These are phyloP conservation scores for Paramacrobiotus metropolitanus DNA, from an alignment of 1,140 invertebrate genomes.

Conservation along the genomic window DNA sequence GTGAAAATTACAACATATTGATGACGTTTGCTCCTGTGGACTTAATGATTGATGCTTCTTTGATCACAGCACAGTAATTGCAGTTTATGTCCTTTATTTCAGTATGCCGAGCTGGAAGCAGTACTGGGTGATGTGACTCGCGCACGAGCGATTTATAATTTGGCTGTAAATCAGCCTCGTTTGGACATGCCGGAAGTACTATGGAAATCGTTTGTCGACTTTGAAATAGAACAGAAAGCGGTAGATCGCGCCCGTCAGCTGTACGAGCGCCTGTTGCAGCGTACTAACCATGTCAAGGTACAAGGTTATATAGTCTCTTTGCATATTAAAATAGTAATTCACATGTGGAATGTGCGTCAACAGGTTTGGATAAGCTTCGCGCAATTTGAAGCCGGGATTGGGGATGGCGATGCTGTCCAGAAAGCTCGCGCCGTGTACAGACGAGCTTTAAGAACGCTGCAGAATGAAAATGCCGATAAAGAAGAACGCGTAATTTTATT, in stretches of 20 bases:
- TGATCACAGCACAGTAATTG: too few species aligned
- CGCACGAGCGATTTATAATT: constrained; percentile 75
- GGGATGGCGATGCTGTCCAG: constrained; percentile 28
- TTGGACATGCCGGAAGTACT: constrained; percentile 96
- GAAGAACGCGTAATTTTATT: constrained; percentile 73
- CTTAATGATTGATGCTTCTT: too few species aligned
- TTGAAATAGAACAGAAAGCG: constrained; percentile 83
- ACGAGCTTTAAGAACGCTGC: constrained; percentile 52
- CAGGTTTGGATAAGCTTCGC: constrained; percentile 90
- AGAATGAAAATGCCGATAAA: constrained; percentile 37
- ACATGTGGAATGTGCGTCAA: too few species aligned
- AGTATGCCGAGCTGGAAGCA: constrained; percentile 92
- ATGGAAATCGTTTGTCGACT: constrained; percentile 98
- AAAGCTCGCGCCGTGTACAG: constrained; percentile 62
- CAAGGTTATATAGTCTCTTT: too few species aligned
- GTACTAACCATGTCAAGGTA: constrained; percentile 90
- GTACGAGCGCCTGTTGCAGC: constrained; percentile 74
- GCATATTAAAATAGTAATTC: too few species aligned
- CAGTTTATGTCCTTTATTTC: constrained; percentile 14
- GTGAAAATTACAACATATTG: too few species aligned
- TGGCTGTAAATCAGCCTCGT: constrained; percentile 64
- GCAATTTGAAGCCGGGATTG: constrained; percentile 64
- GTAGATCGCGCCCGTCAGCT: constrained; percentile 60
- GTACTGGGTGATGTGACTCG: constrained; percentile 74
- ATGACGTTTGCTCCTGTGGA: too few species aligned